A percentile compares a stretch with the other conserved stretches of the same genome.
Evolutionary conservation across 2,797 vertebrate genomes (phyloP).

Genomic region (Coreius guichenoti): DNA sequence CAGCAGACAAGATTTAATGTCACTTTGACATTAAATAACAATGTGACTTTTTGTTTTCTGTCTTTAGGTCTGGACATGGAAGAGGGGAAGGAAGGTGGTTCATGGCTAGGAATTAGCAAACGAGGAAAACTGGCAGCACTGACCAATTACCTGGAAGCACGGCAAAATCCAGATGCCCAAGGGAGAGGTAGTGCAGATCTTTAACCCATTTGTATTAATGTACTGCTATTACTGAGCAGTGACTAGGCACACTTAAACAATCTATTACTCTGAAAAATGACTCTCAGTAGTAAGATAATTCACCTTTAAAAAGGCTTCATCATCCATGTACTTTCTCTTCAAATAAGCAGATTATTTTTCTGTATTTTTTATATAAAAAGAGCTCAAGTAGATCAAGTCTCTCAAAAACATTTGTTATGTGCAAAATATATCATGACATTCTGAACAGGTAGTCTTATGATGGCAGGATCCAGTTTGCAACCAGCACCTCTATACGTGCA

Average conservation of each 20-base stretch:
- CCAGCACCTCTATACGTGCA: background rate
- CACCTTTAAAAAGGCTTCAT: constrained; percentile 16
- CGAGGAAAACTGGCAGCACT: constrained; percentile 90
- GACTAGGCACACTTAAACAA: constrained; percentile 18
- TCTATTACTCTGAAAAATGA: constrained; percentile 19
- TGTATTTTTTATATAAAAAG: background rate
- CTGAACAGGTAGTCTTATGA: background rate
- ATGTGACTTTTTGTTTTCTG: constrained; percentile 16
- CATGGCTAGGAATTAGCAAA: constrained; percentile 95
- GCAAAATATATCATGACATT: background rate
- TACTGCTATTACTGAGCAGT: constrained; percentile 9
- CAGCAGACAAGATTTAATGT: constrained; percentile 22
- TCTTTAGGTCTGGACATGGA: constrained; percentile 91
- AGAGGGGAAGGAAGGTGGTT: constrained; percentile 92
- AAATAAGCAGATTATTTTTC: background rate
- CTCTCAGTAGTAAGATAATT: constrained; percentile 10
- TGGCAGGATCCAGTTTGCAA: background rate
- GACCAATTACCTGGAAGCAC: constrained; percentile 93
- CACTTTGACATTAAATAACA: constrained; percentile 17
- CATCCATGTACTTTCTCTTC: background rate
- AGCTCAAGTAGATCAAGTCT: background rate
- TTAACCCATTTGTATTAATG: constrained; percentile 25
- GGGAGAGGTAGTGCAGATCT: constrained; percentile 84
- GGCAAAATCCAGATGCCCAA: constrained; percentile 81
- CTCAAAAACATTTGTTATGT: background rate